phyloP scores from a whole-genome alignment of 1,140 invertebrate genomes.

The Gryon sp. region DNA sequence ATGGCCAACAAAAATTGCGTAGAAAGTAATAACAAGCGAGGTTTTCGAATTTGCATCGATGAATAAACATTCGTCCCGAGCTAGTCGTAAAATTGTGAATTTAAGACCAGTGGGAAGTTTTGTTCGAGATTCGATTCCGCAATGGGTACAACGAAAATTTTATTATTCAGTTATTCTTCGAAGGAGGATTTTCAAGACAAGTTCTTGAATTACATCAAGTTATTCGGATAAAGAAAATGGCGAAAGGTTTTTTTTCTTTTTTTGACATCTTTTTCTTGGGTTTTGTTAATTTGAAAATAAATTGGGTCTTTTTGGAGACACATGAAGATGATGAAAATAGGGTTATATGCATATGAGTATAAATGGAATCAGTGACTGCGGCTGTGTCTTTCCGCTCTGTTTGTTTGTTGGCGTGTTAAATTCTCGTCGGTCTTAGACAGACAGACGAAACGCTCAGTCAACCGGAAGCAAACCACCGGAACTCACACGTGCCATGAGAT shows the following conservation, averaged over 20 bases:
- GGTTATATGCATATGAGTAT: slow-evolving; percentile 8
- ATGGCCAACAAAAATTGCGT: slow-evolving; percentile 24
- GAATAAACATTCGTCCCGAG: slow-evolving; percentile 17
- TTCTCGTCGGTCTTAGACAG: slow-evolving; percentile 38
- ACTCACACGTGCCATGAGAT: slow-evolving; percentile 65
- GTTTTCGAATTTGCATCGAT: slow-evolving; percentile 37
- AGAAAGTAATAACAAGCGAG: slow-evolving; percentile 11
- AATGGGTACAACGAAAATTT: no score
- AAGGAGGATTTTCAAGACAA: no score
- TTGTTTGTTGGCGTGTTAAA: slow-evolving; percentile 40
- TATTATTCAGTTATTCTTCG: no score
- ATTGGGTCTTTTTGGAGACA: no score
- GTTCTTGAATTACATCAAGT: no score
- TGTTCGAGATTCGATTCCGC: no score
- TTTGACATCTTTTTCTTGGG: no score
- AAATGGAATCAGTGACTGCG: slow-evolving; percentile 40
- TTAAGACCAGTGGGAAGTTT: not conserved
- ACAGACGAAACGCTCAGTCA: slow-evolving; percentile 53
- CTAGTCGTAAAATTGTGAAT: slow-evolving; percentile 7
- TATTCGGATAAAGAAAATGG: no score
- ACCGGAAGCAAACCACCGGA: slow-evolving; percentile 62
- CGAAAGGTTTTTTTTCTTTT: no score
- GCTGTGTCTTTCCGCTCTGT: slow-evolving; percentile 65
- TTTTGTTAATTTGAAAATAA: no score
- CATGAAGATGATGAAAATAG: no score